Base-by-base conservation (phyloP, 2,797 vertebrate genomes). In the Eospalax fontanierii region DNA sequence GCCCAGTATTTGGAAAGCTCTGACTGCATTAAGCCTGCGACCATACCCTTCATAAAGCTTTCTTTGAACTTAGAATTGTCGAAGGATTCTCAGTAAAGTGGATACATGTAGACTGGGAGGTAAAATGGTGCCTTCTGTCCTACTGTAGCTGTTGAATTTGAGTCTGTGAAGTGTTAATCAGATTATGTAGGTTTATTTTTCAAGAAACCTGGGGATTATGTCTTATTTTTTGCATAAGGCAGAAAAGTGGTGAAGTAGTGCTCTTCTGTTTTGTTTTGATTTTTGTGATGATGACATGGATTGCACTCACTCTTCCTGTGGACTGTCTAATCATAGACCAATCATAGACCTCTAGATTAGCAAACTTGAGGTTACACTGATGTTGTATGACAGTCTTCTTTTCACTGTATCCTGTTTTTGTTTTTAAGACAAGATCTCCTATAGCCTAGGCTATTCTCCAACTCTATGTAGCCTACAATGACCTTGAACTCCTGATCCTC, bases 31-130 rank as follows among this genome's bases (percentile, higher is more conserved):
- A 90, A 94, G 73, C 50, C 78, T 54, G 66, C 88, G 92, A 22
- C 76, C 91, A 91, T 82, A 91, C 1, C 15, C 87, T 87, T 88
- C 90, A 95, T 61, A 66, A 95, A 96, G 86, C 16, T 92, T 96
- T 96, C 89, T 92, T 96, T 95, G 97, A 95, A 93, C 85, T 88
- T 96, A 75, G 71, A 89, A n/a, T 96, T 89, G 89, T 96, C 65
- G 65, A 93, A 87, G 92, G 79, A 65, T 91, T 92, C 88, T 96
- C 38, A 18, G 30, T 94, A 68, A 94, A 93, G 94, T 81, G 46
- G 66, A 68, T 85, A 87, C 86, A 66, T 35, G 26, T 30, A 86
- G 88, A 74, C 78, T 87, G 78, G 30, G 87, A 93, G 87, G 91
- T 93, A 87, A 94, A 84, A 74, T 86, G 75, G 40, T 88, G 74